These are phyloP conservation scores for Trissoscelio sp. DNA, from an alignment of 2,888 invertebrate genomes.

Conservation along the genomic window DNA sequence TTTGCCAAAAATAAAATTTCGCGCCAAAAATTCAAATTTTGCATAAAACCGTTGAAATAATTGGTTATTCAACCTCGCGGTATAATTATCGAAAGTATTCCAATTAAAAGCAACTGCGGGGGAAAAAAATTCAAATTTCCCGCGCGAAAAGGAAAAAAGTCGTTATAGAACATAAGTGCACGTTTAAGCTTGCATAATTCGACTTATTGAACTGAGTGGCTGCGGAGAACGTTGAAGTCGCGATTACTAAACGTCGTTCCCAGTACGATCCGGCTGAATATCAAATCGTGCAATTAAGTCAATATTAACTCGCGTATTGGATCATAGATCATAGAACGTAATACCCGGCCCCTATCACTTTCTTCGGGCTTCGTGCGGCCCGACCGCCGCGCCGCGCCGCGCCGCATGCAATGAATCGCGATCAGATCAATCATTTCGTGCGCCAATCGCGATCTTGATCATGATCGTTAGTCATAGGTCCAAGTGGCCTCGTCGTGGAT, in stretches of 20 bases:
- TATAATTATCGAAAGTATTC: not conserved
- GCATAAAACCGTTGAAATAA: too few species aligned
- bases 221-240: slow-evolving; percentile 25
- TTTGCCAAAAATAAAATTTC: not conserved
- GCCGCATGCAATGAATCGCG: slow-evolving; percentile 36
- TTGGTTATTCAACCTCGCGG: not conserved
- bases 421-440: slow-evolving; percentile 64
- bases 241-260: slow-evolving; percentile 47
- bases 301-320: slow-evolving; percentile 60
- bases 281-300: slow-evolving; percentile 64
- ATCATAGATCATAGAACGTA: slow-evolving; percentile 63
- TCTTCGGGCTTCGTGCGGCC: slow-evolving; percentile 44
- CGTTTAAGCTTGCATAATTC: slow-evolving; percentile 38
- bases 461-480: slow-evolving; percentile 47
- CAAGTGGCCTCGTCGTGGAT: slow-evolving; percentile 40
- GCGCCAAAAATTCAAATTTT: too few species aligned
- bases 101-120: not conserved
- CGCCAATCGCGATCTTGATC: slow-evolving; percentile 57
- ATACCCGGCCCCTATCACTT: slow-evolving; percentile 49
- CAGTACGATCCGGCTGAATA: slow-evolving; percentile 48
- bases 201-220: slow-evolving; percentile 34
- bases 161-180: slow-evolving; percentile 3
- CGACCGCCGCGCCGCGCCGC: slow-evolving; percentile 5
- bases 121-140: slow-evolving; percentile 20
- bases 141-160: not conserved